phyloP scores from a whole-genome alignment of 1,140 invertebrate genomes.

The Leptinotarsa undecemlineata region DNA sequence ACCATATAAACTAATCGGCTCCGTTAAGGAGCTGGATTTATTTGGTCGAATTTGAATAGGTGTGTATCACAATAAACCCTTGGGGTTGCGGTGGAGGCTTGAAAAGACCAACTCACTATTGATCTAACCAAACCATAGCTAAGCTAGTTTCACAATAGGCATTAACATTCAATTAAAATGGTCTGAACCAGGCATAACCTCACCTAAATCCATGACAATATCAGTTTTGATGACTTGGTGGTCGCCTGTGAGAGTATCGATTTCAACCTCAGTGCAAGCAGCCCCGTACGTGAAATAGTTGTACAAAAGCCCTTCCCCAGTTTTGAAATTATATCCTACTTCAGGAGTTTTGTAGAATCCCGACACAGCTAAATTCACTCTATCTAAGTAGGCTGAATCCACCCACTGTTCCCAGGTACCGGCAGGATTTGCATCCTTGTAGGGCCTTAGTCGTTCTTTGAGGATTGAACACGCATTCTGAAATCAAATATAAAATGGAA shows the following conservation, averaged over 20 bases:
- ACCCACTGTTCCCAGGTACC: constrained; percentile 89
- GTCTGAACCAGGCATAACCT: neutral
- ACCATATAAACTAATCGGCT: no score
- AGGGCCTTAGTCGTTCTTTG: constrained; percentile 75
- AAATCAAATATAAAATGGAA: constrained; percentile 29
- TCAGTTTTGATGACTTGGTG: constrained; percentile 85
- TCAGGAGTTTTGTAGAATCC: constrained; percentile 86
- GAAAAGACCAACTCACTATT: no score
- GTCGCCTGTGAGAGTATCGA: constrained; percentile 87
- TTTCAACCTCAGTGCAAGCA: constrained; percentile 82
- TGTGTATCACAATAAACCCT: no score
- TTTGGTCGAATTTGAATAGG: no score
- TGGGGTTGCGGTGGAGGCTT: no score
- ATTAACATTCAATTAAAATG: no score
- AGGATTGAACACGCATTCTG: constrained; percentile 83
- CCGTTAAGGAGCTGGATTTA: no score
- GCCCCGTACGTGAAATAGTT: constrained; percentile 84
- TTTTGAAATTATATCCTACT: constrained; percentile 76
- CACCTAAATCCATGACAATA: constrained; percentile 92
- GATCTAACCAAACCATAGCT: no score
- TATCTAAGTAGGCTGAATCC: constrained; percentile 74
- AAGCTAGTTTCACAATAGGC: no score
- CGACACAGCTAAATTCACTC: constrained; percentile 81
- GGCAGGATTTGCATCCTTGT: constrained; percentile 75
- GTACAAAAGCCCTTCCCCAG: constrained; percentile 72